phyloP scores from a whole-genome alignment of 2,888 invertebrate species.

The Platynereis dumerilii region DNA sequence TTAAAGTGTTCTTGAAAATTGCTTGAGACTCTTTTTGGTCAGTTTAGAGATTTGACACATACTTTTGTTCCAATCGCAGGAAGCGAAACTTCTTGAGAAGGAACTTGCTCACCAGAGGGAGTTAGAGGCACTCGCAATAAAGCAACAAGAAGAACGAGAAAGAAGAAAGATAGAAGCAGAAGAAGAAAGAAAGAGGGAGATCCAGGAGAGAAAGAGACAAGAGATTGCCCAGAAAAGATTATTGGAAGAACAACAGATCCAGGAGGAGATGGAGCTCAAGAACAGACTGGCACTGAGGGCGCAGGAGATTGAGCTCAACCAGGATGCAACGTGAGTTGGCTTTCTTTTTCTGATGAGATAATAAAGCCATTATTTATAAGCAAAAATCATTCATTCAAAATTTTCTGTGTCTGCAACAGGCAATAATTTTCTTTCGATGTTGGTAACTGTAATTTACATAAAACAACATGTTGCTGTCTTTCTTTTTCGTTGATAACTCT shows the following conservation, averaged over 20 bases:
- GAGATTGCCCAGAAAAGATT: slow-evolving; percentile 20
- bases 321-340: slow-evolving; percentile 6
- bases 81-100: slow-evolving; percentile 22
- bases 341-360: too few relatives aligned
- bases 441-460: too few relatives aligned
- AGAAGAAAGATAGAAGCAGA: slow-evolving; percentile 28
- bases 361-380: too few relatives aligned
- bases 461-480: too few relatives aligned
- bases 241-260: slow-evolving; percentile 35
- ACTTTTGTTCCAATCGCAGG: too few relatives aligned
- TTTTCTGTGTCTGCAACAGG: too few relatives aligned
- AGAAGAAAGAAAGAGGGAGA: slow-evolving; percentile 14
- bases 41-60: too few relatives aligned
- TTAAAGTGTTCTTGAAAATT: background rate
- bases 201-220: slow-evolving; percentile 23
- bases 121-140: slow-evolving; percentile 15
- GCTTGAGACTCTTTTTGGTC: background rate
- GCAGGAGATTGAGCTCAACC: slow-evolving; percentile 1
- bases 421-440: too few relatives aligned
- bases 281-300: background rate
- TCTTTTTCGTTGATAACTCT: too few relatives aligned
- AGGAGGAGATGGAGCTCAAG: slow-evolving; percentile 2
- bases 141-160: slow-evolving; percentile 25
- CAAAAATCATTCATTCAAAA: too few relatives aligned
- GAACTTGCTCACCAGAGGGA: slow-evolving; percentile 21